Conservation (phyloP, 2,113 vertebrate species). For the Pionites leucogaster region DNA sequence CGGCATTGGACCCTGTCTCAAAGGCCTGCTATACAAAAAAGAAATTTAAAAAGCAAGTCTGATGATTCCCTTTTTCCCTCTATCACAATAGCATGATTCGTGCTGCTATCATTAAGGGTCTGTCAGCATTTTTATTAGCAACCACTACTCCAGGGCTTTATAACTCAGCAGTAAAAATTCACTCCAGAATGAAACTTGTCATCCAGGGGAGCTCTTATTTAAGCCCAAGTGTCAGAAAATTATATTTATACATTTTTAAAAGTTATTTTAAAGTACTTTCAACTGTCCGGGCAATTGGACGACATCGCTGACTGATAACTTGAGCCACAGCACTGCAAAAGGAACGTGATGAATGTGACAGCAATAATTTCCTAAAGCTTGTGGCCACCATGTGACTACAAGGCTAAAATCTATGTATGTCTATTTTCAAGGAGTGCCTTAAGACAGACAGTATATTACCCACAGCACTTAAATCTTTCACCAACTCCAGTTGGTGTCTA, state of each 20-base stretch:
- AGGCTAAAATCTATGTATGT: background rate
- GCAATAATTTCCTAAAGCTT: background rate
- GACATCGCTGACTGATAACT: background rate
- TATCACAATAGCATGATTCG: background rate
- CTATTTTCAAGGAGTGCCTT: background rate
- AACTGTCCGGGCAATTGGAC: background rate
- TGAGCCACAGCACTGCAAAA: background rate
- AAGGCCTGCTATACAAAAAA: background rate
- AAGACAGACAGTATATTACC: background rate
- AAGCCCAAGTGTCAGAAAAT: conserved; percentile 42
- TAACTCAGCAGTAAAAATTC: conserved; percentile 56
- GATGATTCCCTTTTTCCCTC: conserved; percentile 33
- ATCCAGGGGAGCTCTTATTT: conserved; percentile 49
- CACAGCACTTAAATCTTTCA: background rate
- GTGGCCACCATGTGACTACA: background rate
- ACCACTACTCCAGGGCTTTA: conserved; percentile 50
- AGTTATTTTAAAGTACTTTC: conserved; percentile 43
- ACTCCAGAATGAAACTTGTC: conserved; percentile 50
- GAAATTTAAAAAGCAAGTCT: background rate
- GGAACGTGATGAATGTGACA: background rate
- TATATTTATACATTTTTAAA: conserved; percentile 53
- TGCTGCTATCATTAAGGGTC: conserved; percentile 35
- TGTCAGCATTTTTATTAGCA: conserved; percentile 51
- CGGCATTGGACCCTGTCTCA: conserved; percentile 9
- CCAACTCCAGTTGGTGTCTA: background rate